phyloP scores from a whole-genome alignment of 2,113 vertebrate species.

The Sardina pilchardus region DNA sequence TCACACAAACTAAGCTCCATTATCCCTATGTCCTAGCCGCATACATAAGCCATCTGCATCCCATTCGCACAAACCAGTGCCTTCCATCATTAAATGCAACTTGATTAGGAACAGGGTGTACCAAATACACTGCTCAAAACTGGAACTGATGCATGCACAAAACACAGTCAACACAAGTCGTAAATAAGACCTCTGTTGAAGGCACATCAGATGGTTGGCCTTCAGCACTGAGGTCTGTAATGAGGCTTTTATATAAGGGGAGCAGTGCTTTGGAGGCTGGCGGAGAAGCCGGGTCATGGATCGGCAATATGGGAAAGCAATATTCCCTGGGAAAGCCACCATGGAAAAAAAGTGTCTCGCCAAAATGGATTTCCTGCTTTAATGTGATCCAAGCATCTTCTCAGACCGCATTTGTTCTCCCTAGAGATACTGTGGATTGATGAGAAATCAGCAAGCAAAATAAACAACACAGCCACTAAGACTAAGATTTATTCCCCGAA shows the following conservation, averaged over 20 bases:
- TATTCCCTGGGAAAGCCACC: conserved; percentile 8
- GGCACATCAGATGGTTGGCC: conserved; percentile 3
- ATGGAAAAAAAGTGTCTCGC: not conserved
- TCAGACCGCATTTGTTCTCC: not conserved
- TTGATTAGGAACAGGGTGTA: not conserved
- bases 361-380: not conserved
- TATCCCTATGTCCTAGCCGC: not conserved
- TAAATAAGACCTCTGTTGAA: conserved; percentile 9
- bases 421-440: not conserved
- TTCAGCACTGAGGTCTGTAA: not conserved
- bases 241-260: conserved; percentile 13
- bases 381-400: not conserved
- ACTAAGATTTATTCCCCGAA: not conserved
- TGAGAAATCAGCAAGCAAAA: not conserved
- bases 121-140: conserved; percentile 7
- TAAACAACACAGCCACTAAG: not conserved
- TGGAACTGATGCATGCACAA: conserved; percentile 3
- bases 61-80: conserved; percentile 15
- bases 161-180: conserved; percentile 15
- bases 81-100: conserved; percentile 1
- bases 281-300: not conserved
- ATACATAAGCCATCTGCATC: not conserved
- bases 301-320: not conserved
- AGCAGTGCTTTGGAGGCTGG: not conserved
- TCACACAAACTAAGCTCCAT: not conserved